A percentile compares a stretch with the other conserved stretches of the same genome.
Evolutionary conservation across 2,888 invertebrate species (phyloP).

Genomic region (Metallyticus violacea): DNA sequence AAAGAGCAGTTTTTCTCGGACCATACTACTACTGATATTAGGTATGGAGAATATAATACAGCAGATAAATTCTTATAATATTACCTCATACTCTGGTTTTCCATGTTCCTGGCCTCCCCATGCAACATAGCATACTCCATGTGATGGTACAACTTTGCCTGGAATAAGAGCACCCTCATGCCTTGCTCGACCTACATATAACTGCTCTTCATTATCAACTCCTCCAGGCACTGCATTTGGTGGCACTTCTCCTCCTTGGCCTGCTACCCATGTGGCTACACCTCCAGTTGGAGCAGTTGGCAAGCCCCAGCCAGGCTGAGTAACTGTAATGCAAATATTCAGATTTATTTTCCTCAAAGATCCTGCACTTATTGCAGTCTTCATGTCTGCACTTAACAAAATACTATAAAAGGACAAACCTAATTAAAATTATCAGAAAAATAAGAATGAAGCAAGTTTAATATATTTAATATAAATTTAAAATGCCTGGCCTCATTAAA

Average conservation of each 20-base stretch:
- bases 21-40: no score
- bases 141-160: constrained; percentile 71
- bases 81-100: constrained; percentile 67
- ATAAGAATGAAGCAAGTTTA: no score
- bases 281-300: constrained; percentile 40
- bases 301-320: constrained; percentile 26
- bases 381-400: no score
- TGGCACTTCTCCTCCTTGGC: constrained; percentile 65
- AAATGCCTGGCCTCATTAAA: no score
- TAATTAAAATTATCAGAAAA: no score
- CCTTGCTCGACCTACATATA: constrained; percentile 66
- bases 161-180: constrained; percentile 75
- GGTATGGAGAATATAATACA: no score
- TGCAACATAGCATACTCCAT: constrained; percentile 66
- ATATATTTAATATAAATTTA: no score
- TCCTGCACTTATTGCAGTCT: not conserved
- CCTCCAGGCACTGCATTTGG: constrained; percentile 71
- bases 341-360: not conserved
- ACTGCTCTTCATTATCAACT: constrained; percentile 54
- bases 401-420: no score
- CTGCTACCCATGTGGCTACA: constrained; percentile 64
- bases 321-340: constrained; percentile 1
- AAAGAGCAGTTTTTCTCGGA: no score
- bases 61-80: no score
- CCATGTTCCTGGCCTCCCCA: constrained; percentile 75